Evolutionary conservation across 2,797 vertebrate species (phyloP), one percentile per base, ranked within the genome.

Genomic region (Aplochiton taeniatus): DNA sequence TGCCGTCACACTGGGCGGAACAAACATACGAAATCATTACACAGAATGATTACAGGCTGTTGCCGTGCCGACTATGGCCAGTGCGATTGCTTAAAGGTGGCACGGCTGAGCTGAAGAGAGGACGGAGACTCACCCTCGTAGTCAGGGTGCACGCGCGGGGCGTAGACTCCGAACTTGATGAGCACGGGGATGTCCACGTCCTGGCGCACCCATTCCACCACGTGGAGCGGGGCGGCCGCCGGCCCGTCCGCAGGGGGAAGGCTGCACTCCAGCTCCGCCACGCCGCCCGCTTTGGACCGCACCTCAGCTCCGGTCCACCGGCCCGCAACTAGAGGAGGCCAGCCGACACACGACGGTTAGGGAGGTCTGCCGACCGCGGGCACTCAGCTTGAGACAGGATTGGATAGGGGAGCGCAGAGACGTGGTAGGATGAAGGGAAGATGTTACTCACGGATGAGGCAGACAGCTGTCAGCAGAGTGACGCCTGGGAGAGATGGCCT

Each of bases 171-270:
- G 4, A 97, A 98, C 78, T 95, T 94, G 78, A 98, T 97, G 81
- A 98, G 93, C 74, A 98, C 92, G 20, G 96, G 94, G 46, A 95
- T 91, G 68, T 95, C 93, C n/a, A 94, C 89, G 65, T 93, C 96
- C 45, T 92, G 93, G 0, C 95, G 94, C 9, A 96, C 88, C 97
- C 97, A 98, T 88, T 98, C 97, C 61, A 98, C 93, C 84, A 98
- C 95, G 0, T 94, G 94, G 51, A 89, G 90, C 0, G 94, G 90
- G 5, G 67, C 78, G 0, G 83, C 68, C 55, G 45, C 70, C 4
- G 46, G 65, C 0, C 74, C 54, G 9, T 66, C 64, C 0, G 79
- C 67, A 4, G 73, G 60, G 11, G 73, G 76, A 42, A 94, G 83
- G 64, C 82, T 87, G 55, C 97, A 98, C 69, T 87, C 84, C 85